Percentiles rank a stretch among this genome's conserved stretches.
Evolutionary conservation across 2,888 invertebrate species (phyloP).

Genomic region (Caenorhabditis sp.): DNA sequence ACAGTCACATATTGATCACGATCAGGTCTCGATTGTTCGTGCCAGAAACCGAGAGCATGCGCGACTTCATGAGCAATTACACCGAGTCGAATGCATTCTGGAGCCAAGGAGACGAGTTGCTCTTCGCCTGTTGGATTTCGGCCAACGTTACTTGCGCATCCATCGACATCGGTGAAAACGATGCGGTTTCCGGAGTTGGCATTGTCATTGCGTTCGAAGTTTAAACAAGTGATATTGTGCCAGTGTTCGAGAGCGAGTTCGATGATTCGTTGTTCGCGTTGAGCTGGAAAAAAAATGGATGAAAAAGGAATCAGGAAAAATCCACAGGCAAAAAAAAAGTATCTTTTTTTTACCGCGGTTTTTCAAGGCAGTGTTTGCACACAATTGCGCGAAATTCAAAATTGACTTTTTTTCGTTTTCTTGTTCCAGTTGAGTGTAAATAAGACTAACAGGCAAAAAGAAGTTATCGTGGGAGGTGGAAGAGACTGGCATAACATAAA

Average conservation of each 20-base stretch:
- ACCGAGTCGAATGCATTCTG: slow-evolving; percentile 71
- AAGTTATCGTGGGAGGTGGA: too few relatives aligned
- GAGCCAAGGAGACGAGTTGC: slow-evolving; percentile 71
- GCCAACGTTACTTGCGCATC: slow-evolving; percentile 65
- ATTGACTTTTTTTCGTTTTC: too few relatives aligned
- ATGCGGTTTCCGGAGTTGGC: slow-evolving; percentile 66
- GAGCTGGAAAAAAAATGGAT: slow-evolving; percentile 52
- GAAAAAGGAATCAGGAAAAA: neutral
- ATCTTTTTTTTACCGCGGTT: too few relatives aligned
- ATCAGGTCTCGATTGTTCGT: slow-evolving; percentile 70
- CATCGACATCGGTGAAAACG: slow-evolving; percentile 71
- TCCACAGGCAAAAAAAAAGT: too few relatives aligned
- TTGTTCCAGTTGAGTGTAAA: too few relatives aligned
- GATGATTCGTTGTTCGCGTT: slow-evolving; percentile 69
- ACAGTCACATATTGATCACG: slow-evolving; percentile 69
- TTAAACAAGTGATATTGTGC: slow-evolving; percentile 71
- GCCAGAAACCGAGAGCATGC: slow-evolving; percentile 71
- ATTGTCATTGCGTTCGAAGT: slow-evolving; percentile 63
- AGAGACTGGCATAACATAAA: too few relatives aligned
- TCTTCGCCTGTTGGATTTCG: slow-evolving; percentile 71
- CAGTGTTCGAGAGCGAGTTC: slow-evolving; percentile 71
- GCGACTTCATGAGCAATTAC: slow-evolving; percentile 72
- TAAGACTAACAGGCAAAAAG: too few relatives aligned
- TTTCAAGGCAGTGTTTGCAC: too few relatives aligned
- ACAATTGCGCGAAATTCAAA: too few relatives aligned